Evolutionary conservation across 2,888 invertebrate species (phyloP).

Genomic region (Strigamia transsilvanica): DNA sequence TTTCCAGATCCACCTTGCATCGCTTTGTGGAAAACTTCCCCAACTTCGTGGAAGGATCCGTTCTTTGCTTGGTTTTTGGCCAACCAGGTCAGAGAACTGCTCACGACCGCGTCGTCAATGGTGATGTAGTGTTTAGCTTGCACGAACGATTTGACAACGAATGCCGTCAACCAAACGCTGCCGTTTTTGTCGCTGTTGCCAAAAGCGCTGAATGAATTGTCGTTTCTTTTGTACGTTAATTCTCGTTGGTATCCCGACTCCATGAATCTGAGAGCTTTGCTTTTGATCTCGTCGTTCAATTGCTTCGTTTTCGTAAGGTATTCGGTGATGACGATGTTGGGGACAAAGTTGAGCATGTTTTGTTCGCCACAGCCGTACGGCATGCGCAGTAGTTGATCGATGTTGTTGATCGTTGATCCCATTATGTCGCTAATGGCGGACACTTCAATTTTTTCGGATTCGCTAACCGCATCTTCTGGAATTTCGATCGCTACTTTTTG

Average conservation of each 20-base stretch:
- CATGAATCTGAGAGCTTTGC: conserved; percentile 62
- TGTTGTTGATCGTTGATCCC: conserved; percentile 63
- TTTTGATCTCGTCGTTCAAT: conserved; percentile 61
- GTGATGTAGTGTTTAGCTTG: conserved; percentile 63
- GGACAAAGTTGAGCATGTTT: conserved; percentile 65
- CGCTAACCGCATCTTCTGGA: conserved; percentile 59
- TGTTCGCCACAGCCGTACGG: conserved; percentile 67
- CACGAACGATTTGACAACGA: conserved; percentile 63
- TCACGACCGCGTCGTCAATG: conserved; percentile 61
- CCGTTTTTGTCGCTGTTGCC: conserved; percentile 63
- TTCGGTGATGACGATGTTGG: conserved; percentile 64
- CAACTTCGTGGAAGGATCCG: conserved; percentile 64
- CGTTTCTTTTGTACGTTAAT: conserved; percentile 63
- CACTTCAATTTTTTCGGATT: conserved; percentile 58
- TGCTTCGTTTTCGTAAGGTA: conserved; percentile 63
- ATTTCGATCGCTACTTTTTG: conserved; percentile 58
- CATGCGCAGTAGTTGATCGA: conserved; percentile 64
- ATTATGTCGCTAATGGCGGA: conserved; percentile 63
- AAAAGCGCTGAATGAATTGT: conserved; percentile 65
- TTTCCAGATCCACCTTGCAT: conserved; percentile 64
- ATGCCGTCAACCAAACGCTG: conserved; percentile 65
- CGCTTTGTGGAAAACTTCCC: conserved; percentile 63
- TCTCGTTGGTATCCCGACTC: conserved; percentile 65
- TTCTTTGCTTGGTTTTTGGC: conserved; percentile 60
- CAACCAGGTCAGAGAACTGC: conserved; percentile 62